A percentile compares a stretch with the other conserved stretches of the same genome.
These are phyloP conservation scores for Synergus itoensis DNA, from an alignment of 2,888 invertebrate genomes.

Conservation along the genomic window DNA sequence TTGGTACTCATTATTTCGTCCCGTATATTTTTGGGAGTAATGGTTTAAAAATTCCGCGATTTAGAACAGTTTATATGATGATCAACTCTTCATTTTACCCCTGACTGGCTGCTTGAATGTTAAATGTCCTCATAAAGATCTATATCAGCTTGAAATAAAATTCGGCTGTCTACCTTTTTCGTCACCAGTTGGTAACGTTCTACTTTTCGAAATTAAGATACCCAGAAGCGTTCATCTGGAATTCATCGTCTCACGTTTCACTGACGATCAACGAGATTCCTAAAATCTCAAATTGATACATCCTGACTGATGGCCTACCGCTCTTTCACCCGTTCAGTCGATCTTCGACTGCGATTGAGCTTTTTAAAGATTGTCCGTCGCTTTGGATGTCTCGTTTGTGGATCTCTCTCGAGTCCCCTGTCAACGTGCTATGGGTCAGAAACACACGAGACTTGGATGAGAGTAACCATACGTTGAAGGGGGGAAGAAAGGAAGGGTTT, in stretches of 20 bases:
- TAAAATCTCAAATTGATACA: slow-evolving; percentile 40
- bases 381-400: slow-evolving; percentile 50
- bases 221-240: slow-evolving; percentile 15
- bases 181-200: not conserved
- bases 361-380: slow-evolving; percentile 56
- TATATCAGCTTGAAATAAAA: not conserved
- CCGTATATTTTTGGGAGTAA: no score
- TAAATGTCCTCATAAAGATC: not conserved
- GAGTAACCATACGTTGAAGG: not conserved
- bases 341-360: not conserved
- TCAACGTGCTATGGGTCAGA: slow-evolving; percentile 61
- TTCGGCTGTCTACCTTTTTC: not conserved
- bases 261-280: slow-evolving; percentile 4
- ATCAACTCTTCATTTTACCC: no score
- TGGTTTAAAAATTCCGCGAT: no score
- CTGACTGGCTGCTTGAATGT: not conserved
- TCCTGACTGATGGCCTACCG: slow-evolving; percentile 24
- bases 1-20: no score
- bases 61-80: no score
- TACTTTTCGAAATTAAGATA: not conserved
- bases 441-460: slow-evolving; percentile 39
- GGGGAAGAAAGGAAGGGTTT: no score
- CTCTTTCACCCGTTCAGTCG: not conserved
- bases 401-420: slow-evolving; percentile 47
- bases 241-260: slow-evolving; percentile 20